Evolutionary conservation across 2,888 invertebrate species (phyloP).

Genomic region (Crioceris asparagi): DNA sequence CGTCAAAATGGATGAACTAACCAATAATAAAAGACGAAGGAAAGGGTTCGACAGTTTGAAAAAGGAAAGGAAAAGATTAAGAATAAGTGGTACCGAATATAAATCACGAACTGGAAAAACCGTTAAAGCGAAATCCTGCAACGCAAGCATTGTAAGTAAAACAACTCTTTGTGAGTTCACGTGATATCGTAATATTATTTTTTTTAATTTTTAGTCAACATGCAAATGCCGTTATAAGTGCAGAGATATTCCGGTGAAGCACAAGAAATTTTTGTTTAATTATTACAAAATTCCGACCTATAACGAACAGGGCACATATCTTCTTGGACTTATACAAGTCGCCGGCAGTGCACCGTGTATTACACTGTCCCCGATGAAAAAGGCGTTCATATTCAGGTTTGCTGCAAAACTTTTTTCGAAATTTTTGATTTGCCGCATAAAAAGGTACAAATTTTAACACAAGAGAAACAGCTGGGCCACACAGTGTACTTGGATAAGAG

Average conservation of each 20-base stretch:
- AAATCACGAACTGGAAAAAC: conserved; percentile 5
- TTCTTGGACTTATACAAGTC: conserved; percentile 12
- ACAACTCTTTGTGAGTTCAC: not conserved
- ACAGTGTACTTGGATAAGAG: conserved; percentile 1
- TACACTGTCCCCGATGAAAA: conserved; percentile 18
- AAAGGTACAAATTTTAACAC: conserved; percentile 6
- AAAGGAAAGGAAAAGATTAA: not conserved
- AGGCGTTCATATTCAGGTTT: conserved; percentile 15
- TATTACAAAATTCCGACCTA: conserved; percentile 8
- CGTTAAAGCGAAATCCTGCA: conserved; percentile 5
- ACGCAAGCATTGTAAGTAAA: conserved; percentile 4
- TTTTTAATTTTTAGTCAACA: conserved; percentile 6
- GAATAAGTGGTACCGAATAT: not conserved
- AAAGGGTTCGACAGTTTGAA: not conserved
- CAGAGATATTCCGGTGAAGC: conserved; percentile 2
- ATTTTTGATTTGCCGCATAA: conserved; percentile 13
- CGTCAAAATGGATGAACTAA: not conserved
- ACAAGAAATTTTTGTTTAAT: conserved; percentile 10
- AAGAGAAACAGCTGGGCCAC: conserved; percentile 8
- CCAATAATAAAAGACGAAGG: not conserved
- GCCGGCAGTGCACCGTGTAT: conserved; percentile 14
- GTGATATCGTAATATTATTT: not conserved
- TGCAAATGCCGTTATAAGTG: not conserved
- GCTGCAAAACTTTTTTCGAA: conserved; percentile 16
- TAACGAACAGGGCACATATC: conserved; percentile 5